Evolutionary conservation across 2,797 vertebrate genomes (phyloP).

Genomic region (Helicolenus hilgendorfi): DNA sequence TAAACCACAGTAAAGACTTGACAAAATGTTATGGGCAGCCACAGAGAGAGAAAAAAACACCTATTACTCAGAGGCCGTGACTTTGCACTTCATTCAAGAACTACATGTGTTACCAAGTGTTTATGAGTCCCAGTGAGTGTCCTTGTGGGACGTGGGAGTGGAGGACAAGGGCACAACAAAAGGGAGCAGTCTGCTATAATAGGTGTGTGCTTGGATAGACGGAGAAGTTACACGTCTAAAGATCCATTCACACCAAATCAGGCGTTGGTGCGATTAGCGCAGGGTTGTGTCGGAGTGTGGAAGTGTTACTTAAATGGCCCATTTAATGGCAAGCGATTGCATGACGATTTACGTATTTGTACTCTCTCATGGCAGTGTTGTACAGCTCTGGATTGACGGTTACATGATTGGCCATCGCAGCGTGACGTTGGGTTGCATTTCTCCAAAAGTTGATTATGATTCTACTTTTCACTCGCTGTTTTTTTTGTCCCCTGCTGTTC

Average conservation of each 20-base stretch:
- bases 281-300: neutral
- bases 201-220: slow-evolving; percentile 70
- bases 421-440: neutral
- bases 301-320: neutral
- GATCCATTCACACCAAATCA: neutral
- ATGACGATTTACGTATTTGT: neutral
- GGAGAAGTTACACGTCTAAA: slow-evolving; percentile 68
- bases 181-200: slow-evolving; percentile 71
- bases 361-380: neutral
- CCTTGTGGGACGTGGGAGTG: slow-evolving; percentile 69
- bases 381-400: neutral
- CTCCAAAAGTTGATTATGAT: neutral
- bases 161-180: slow-evolving; percentile 65
- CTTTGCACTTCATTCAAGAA: slow-evolving; percentile 78
- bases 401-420: neutral
- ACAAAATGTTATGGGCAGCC: slow-evolving; percentile 78
- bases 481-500: neutral
- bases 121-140: slow-evolving; percentile 76
- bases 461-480: neutral
- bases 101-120: slow-evolving; percentile 75
- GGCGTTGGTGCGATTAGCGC: neutral
- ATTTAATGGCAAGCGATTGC: neutral
- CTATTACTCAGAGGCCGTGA: slow-evolving; percentile 75
- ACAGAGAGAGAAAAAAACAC: slow-evolving; percentile 61
- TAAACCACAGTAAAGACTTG: slow-evolving; percentile 83